A percentile compares a stretch with the other conserved stretches of the same genome.
These are phyloP conservation scores for Centropyge bicolor DNA, from an alignment of 2,797 vertebrate genomes.

Conservation along the genomic window DNA sequence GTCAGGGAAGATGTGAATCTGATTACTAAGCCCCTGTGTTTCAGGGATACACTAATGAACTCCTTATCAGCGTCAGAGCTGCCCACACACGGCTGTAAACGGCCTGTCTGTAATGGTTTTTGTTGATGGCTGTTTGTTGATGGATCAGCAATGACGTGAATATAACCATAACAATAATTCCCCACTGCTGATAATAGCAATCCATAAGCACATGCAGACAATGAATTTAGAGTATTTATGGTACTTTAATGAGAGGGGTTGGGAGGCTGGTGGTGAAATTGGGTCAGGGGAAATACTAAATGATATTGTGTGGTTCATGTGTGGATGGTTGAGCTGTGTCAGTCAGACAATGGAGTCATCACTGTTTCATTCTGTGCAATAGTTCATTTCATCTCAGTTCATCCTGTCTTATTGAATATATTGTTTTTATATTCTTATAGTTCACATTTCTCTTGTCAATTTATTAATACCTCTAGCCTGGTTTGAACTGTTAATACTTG, in stretches of 20 bases:
- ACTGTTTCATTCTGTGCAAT: no score
- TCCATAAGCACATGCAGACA: not conserved
- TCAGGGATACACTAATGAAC: constrained; percentile 36
- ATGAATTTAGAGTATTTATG: constrained; percentile 16
- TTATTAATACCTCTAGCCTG: no score
- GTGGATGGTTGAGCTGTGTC: not conserved
- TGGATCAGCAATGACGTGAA: constrained; percentile 40
- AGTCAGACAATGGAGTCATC: not conserved
- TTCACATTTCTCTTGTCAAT: no score
- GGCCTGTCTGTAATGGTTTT: constrained; percentile 29
- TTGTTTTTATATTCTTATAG: no score
- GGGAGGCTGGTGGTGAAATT: not conserved
- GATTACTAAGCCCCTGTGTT: constrained; percentile 40
- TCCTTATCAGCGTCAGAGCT: constrained; percentile 22
- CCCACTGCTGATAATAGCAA: constrained; percentile 25
- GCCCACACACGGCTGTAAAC: constrained; percentile 26
- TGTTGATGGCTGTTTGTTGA: constrained; percentile 29
- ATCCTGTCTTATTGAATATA: no score
- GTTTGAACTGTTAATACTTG: no score
- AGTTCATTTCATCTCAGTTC: no score
- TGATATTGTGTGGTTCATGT: not conserved
- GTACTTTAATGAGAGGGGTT: not conserved
- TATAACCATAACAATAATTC: constrained; percentile 19
- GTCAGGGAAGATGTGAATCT: constrained; percentile 42
- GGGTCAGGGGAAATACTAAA: not conserved